These are phyloP conservation scores for Numenius phaeopus DNA, from an alignment of 2,797 vertebrate genomes.

Conservation along the genomic window DNA sequence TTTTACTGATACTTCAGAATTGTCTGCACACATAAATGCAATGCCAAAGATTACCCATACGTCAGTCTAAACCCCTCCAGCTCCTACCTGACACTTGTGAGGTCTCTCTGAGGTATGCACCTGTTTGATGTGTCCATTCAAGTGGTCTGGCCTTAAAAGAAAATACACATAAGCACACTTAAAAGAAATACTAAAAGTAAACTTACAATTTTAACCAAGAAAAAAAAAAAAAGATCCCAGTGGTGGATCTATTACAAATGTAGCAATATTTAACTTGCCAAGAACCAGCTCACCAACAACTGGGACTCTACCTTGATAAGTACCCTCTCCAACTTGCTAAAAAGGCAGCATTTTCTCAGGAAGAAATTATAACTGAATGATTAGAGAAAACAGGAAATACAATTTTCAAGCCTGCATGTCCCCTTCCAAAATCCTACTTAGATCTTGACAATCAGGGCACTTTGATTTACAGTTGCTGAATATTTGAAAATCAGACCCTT, in stretches of 20 bases:
- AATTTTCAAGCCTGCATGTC: neutral
- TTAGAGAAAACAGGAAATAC: neutral
- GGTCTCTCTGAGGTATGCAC: conserved; percentile 99
- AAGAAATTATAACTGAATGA: neutral
- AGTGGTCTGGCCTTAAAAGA: conserved; percentile 93
- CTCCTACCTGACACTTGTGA: conserved; percentile 99
- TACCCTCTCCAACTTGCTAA: neutral
- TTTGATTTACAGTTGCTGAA: neutral
- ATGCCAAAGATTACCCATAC: neutral
- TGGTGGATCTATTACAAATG: neutral
- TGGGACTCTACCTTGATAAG: neutral
- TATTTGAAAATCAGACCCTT: neutral
- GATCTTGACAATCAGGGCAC: neutral
- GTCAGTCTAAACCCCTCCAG: conserved; percentile 2
- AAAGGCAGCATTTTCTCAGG: conserved; percentile 6
- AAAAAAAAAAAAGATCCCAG: neutral
- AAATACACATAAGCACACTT: conserved; percentile 64
- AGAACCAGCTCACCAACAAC: neutral
- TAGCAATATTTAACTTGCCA: neutral
- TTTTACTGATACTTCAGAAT: neutral
- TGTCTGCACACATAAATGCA: neutral
- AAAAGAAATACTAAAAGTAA: conserved; percentile 35
- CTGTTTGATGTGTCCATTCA: conserved; percentile 99
- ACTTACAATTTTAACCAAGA: neutral
- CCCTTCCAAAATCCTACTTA: conserved; percentile 16